Percentiles rank a stretch among this genome's conserved stretches.
Conservation (phyloP, 2,888 invertebrate genomes). For the Megastigmus dorsalis region DNA sequence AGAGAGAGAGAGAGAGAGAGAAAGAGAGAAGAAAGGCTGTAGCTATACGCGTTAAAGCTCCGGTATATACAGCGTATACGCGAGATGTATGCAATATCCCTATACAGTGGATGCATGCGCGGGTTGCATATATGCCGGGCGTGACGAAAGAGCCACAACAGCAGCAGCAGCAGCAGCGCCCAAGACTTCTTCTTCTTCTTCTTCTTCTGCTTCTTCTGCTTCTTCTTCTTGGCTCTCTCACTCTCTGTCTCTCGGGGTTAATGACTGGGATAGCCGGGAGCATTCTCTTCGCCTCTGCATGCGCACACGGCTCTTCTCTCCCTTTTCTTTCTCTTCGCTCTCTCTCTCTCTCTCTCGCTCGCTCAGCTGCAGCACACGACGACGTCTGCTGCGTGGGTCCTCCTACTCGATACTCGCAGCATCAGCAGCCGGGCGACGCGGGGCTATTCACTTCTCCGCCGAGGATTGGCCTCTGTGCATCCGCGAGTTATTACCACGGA, state of each 20-base stretch:
- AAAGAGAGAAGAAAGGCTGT: background rate
- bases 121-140: background rate
- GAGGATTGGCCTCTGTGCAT: background rate
- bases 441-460: background rate
- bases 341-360: conserved; percentile 21
- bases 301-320: background rate
- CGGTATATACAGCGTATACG: background rate
- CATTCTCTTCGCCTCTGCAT: conserved; percentile 12
- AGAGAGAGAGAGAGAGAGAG: background rate
- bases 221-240: background rate
- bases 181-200: background rate
- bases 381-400: background rate
- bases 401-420: conserved; percentile 6
- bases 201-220: conserved; percentile 2
- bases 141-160: conserved; percentile 43
- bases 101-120: background rate
- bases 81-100: conserved; percentile 35
- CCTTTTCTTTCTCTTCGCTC: background rate
- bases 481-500: too few species aligned
- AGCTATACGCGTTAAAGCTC: background rate
- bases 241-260: conserved; percentile 36
- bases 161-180: too few species aligned
- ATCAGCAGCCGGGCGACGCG: too few species aligned
- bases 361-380: background rate
- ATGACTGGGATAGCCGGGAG: conserved; percentile 47